A percentile compares a stretch with the other conserved stretches of the same genome.
These are phyloP conservation scores for Tetraodon nigroviridis DNA, from an alignment of 2,113 vertebrate genomes.

Conservation along the genomic window DNA sequence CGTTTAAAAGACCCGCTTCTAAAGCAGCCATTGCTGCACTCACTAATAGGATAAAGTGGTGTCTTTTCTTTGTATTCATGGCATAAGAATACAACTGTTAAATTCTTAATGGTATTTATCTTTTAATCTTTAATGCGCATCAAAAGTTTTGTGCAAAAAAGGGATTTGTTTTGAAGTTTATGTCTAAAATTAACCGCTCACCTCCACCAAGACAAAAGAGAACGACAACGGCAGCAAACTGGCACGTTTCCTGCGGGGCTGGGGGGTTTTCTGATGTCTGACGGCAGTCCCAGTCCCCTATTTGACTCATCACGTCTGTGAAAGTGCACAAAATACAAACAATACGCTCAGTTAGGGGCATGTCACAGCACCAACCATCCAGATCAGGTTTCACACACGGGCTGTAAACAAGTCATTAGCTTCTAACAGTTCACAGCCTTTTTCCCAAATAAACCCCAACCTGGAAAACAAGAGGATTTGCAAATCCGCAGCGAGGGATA, in stretches of 20 bases:
- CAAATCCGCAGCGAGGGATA: background rate
- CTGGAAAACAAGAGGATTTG: background rate
- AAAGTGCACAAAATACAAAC: constrained; percentile 42
- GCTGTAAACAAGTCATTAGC: constrained; percentile 43
- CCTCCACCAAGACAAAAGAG: constrained; percentile 5
- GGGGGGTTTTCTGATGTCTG: constrained; percentile 35
- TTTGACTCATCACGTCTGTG: constrained; percentile 43
- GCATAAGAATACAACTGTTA: too few species aligned
- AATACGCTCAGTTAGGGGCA: constrained; percentile 13
- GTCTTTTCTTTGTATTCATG: too few species aligned
- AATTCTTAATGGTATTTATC: too few species aligned
- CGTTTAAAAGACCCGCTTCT: too few species aligned
- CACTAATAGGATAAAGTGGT: too few species aligned
- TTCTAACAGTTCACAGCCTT: constrained; percentile 6
- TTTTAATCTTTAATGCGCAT: too few species aligned
- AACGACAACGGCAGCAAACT: constrained; percentile 19
- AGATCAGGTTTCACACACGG: constrained; percentile 6
- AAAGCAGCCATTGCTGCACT: too few species aligned
- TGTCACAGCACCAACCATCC: constrained; percentile 24
- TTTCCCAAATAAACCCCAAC: constrained; percentile 1
- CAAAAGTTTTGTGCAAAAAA: too few species aligned
- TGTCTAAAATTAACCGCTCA: constrained; percentile 2
- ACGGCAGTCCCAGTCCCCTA: constrained; percentile 38
- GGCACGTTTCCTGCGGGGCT: constrained; percentile 31
- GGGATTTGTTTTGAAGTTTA: too few species aligned